Base-by-base conservation (phyloP, 1,140 invertebrate species). In the Brachionus rubens region DNA sequence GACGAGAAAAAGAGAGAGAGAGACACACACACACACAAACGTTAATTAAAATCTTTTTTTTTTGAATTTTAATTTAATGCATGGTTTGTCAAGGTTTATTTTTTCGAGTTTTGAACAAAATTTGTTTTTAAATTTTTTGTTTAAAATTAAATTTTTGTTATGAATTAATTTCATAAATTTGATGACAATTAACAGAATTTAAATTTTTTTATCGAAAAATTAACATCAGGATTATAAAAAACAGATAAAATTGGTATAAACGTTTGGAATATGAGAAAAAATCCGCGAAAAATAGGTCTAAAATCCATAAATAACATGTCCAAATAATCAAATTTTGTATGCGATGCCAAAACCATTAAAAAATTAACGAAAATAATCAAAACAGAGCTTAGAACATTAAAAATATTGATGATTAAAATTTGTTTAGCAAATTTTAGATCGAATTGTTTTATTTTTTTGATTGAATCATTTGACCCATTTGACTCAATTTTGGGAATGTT, bases 401-500 rank as follows among this genome's bases (percentile, higher is more conserved):
- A 16, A 7, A 59, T 33, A 59, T 59, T 59, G 28, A 59, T 59
- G 3, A 59, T 19, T 9, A 59, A 33, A 33, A 59, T 33, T 21
- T 59, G 54, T 9, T 59, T 59, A 30, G 54, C 54, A 59, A 59
- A 59, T 16, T 59, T 59, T 14, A 59, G 26, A 16, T 59, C 54
- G 9, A 33, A 33, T 0, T 5, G 14, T 59, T 59, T 59, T 28
- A 12, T 19, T 16, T 59, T 59, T 28, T 33, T 14, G 4, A 5
- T 3, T 3, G 36, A 30, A 7, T 36, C 28, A 7, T 36, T 59
- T 2, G 54, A 40, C 3, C 19, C 21, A 28, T 28, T 33, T 16
- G 54, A 36, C 2, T n/a, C 16, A 1, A 59, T 33, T 59, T 59
- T 59, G n/a, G 26, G 26, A 19, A 33, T 30, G 10, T 16, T 14